Evolutionary conservation across 1,140 invertebrate genomes (phyloP).

Genomic region (Philotrypesis tridentata): DNA sequence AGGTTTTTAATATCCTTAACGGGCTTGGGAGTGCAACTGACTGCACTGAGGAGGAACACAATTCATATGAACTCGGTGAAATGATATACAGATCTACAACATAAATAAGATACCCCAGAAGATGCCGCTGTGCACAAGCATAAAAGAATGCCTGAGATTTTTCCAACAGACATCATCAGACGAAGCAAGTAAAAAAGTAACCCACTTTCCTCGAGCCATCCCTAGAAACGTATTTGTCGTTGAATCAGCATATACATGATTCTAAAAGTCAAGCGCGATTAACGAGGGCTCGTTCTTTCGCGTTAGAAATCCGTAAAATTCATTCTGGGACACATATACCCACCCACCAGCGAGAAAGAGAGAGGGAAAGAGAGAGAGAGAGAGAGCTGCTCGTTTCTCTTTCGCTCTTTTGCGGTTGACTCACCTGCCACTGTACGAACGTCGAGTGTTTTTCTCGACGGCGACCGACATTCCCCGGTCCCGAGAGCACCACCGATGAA

Average conservation of each 20-base stretch:
- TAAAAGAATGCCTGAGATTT: constrained; percentile 17
- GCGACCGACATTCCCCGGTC: constrained; percentile 75
- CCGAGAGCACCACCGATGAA: constrained; percentile 74
- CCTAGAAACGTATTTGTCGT: not conserved
- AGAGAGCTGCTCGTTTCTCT: not conserved
- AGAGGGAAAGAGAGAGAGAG: not conserved
- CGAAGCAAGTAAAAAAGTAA: constrained; percentile 3
- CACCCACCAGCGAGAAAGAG: not conserved
- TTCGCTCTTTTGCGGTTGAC: constrained; percentile 45
- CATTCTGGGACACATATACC: not conserved
- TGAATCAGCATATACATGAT: not conserved
- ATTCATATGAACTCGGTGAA: too few species aligned
- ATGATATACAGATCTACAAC: too few species aligned
- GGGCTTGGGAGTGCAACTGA: not conserved
- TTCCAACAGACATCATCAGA: not conserved
- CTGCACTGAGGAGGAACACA: too few species aligned
- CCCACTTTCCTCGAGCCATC: not conserved
- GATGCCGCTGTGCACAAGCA: not conserved
- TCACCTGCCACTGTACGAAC: constrained; percentile 75
- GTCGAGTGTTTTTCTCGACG: constrained; percentile 71
- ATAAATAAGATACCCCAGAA: too few species aligned
- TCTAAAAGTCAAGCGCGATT: constrained; percentile 28
- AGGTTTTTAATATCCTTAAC: not conserved
- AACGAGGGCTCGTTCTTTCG: constrained; percentile 36
- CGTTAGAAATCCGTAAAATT: constrained; percentile 6